Evolutionary conservation across 2,113 vertebrate species (phyloP).

Genomic region (Toxostoma redivivum): DNA sequence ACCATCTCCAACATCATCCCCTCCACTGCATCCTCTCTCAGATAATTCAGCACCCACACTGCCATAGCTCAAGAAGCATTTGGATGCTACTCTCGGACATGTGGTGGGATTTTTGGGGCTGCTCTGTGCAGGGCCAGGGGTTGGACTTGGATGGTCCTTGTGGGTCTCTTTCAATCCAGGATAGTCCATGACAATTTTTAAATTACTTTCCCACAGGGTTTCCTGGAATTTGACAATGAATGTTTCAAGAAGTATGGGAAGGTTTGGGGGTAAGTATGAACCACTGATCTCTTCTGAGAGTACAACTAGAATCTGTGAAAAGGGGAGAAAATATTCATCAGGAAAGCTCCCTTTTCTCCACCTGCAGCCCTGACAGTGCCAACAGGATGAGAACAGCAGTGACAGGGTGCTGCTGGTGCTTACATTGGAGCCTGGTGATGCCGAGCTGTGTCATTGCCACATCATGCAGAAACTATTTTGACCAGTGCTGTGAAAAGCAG

Average conservation of each 20-base stretch:
- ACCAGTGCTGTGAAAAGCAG: background rate
- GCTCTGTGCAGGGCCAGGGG: background rate
- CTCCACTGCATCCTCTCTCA: background rate
- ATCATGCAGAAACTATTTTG: background rate
- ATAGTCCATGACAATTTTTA: background rate
- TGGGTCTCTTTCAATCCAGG: background rate
- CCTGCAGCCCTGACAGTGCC: background rate
- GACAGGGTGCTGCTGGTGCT: background rate
- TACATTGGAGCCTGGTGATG: background rate
- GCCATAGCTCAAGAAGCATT: background rate
- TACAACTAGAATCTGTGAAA: background rate
- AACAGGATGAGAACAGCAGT: fast-evolving
- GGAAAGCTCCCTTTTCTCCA: background rate
- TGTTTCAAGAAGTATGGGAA: slow-evolving; percentile 83
- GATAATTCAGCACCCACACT: background rate
- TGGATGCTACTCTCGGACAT: background rate
- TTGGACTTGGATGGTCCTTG: background rate
- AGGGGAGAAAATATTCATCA: background rate
- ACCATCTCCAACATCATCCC: background rate
- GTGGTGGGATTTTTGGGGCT: background rate
- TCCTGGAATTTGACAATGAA: slow-evolving; percentile 60
- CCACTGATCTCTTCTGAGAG: background rate
- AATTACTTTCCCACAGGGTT: slow-evolving; percentile 66
- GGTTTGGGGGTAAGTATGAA: slow-evolving; percentile 81
- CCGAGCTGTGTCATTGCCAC: background rate